Conservation (phyloP, 2,888 invertebrate species). For the Brachynemurus nebulosus region DNA sequence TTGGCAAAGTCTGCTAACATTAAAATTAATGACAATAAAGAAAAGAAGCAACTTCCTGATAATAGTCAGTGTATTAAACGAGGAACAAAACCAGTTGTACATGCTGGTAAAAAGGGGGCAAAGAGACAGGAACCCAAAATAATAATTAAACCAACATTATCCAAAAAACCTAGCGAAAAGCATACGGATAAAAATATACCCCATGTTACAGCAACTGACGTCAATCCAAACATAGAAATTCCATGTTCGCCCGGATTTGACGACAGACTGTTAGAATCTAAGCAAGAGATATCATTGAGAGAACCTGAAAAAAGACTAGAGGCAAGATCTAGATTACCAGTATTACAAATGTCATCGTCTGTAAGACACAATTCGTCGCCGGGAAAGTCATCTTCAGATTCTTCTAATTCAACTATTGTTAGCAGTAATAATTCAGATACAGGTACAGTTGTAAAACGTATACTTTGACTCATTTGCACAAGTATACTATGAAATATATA, state of each 20-base stretch:
- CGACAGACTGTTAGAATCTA: background rate
- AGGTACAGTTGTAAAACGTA: constrained; percentile 30
- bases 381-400: constrained; percentile 40
- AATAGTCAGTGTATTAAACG: constrained; percentile 23
- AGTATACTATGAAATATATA: no score
- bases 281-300: no score
- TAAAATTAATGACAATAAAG: constrained; percentile 9
- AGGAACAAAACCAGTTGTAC: constrained; percentile 37
- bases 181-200: constrained; percentile 30
- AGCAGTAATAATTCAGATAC: constrained; percentile 28
- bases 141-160: constrained; percentile 42
- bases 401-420: constrained; percentile 34
- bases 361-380: constrained; percentile 24
- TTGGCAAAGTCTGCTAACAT: constrained; percentile 15
- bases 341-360: constrained; percentile 8
- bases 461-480: no score
- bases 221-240: constrained; percentile 5
- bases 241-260: background rate
- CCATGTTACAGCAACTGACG: constrained; percentile 32
- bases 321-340: no score
- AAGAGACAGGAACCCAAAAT: constrained; percentile 41
- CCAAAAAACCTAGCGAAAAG: constrained; percentile 24
- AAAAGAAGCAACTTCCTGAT: constrained; percentile 24
- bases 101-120: constrained; percentile 32
- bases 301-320: no score